A percentile compares a stretch with the other conserved stretches of the same genome.
These are phyloP conservation scores for Leptinotarsa defecta DNA, from an alignment of 1,140 invertebrate genomes.

Conservation along the genomic window DNA sequence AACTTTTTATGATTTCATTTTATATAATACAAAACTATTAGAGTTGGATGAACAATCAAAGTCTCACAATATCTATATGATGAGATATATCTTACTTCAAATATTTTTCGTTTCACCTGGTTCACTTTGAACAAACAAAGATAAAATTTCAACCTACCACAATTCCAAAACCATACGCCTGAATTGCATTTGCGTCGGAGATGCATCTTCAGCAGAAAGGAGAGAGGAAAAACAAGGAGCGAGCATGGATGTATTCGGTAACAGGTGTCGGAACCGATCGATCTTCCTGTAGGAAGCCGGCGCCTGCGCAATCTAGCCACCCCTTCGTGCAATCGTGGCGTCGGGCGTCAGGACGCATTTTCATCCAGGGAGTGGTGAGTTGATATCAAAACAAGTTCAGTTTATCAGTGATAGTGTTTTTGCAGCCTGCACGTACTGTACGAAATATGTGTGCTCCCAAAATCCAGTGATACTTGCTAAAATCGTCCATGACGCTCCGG, in stretches of 20 bases:
- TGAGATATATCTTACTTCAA: too few relatives aligned
- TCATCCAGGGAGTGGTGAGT: conserved; percentile 52
- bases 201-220: conserved; percentile 18
- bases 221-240: conserved; percentile 17
- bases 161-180: too few relatives aligned
- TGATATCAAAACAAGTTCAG: conserved; percentile 26
- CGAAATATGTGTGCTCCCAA: too few relatives aligned
- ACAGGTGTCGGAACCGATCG: conserved; percentile 55
- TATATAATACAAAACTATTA: too few relatives aligned
- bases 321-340: conserved; percentile 36
- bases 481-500: conserved; percentile 12
- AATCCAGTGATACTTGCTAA: conserved; percentile 5
- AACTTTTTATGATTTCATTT: too few relatives aligned
- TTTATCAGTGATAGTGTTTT: background rate
- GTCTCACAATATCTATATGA: too few relatives aligned
- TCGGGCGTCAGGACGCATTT: conserved; percentile 48
- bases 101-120: too few relatives aligned
- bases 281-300: conserved; percentile 45
- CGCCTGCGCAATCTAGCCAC: conserved; percentile 43
- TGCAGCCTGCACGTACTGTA: too few relatives aligned
- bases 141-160: too few relatives aligned
- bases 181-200: conserved; percentile 17
- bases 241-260: conserved; percentile 44
- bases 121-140: too few relatives aligned
- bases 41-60: too few relatives aligned